Percentiles rank a stretch among this genome's conserved stretches.
phyloP scores from a whole-genome alignment of 2,888 invertebrate species.

The Dascillus cervinus region DNA sequence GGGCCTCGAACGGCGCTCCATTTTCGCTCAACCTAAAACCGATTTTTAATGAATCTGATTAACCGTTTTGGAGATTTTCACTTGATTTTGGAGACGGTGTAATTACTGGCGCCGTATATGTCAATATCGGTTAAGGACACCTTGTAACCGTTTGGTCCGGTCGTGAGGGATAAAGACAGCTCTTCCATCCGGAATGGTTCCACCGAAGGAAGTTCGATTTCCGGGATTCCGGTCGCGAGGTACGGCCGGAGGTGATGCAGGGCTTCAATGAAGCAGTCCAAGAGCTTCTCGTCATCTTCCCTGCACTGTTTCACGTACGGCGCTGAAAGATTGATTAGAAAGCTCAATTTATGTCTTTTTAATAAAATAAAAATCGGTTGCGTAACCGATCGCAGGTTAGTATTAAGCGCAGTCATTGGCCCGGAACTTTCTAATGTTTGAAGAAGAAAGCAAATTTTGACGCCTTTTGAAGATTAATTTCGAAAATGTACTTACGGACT shows the following conservation, averaged over 20 bases:
- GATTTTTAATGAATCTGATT: not conserved
- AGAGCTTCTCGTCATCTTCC: conserved; percentile 52
- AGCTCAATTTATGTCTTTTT: not conserved
- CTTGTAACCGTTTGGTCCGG: conserved; percentile 51
- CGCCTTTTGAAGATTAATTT: too few species aligned
- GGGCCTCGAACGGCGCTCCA: conserved; percentile 58
- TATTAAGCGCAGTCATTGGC: too few species aligned
- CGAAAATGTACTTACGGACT: not conserved
- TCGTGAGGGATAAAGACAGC: conserved; percentile 50
- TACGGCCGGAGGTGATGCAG: conserved; percentile 54
- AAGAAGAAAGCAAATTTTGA: too few species aligned
- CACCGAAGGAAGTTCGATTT: conserved; percentile 57
- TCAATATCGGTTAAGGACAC: conserved; percentile 52
- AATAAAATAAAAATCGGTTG: too few species aligned
- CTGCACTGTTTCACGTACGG: conserved; percentile 62
- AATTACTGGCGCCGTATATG: conserved; percentile 58
- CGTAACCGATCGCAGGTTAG: too few species aligned
- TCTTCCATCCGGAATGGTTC: conserved; percentile 60
- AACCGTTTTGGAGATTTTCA: conserved; percentile 32
- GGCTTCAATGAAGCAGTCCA: conserved; percentile 50
- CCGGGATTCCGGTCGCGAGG: conserved; percentile 53
- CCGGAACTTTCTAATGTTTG: too few species aligned
- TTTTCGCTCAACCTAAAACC: conserved; percentile 47
- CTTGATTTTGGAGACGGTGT: conserved; percentile 50
- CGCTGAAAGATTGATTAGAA: conserved; percentile 40